Conservation (phyloP, 2,113 vertebrate species). For the Oreochromis tanganicae region DNA sequence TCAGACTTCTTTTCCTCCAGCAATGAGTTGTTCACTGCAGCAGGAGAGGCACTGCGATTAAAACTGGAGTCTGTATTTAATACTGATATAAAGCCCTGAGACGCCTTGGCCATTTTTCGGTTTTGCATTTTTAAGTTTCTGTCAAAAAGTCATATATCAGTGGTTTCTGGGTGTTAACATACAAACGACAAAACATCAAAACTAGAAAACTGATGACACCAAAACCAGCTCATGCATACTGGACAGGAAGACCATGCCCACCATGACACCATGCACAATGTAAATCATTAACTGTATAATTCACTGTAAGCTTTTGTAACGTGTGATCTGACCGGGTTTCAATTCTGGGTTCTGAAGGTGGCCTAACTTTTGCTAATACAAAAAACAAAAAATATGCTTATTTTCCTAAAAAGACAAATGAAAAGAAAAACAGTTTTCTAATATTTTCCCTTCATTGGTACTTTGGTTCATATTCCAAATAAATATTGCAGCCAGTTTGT, state of each 20-base stretch:
- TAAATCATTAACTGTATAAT: background rate
- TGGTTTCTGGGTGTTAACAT: background rate
- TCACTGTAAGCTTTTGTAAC: background rate
- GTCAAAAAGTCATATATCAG: background rate
- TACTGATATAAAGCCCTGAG: background rate
- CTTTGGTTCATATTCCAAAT: background rate
- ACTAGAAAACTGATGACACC: background rate
- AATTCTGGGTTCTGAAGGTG: background rate
- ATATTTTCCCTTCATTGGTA: background rate
- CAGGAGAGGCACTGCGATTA: background rate
- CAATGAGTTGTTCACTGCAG: background rate
- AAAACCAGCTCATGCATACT: background rate
- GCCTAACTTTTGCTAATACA: background rate
- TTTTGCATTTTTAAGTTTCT: background rate
- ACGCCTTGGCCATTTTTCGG: background rate
- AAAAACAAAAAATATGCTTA: background rate
- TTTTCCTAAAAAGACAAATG: background rate
- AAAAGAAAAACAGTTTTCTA: background rate
- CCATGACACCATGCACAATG: background rate
- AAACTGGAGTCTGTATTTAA: background rate
- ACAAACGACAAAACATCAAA: background rate
- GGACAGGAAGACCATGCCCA: background rate
- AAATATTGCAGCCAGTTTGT: background rate
- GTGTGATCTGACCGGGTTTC: background rate
- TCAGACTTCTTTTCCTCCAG: background rate